These are phyloP conservation scores for Gallinago solitaria DNA, from an alignment of 2,797 vertebrate species.

Conservation along the genomic window DNA sequence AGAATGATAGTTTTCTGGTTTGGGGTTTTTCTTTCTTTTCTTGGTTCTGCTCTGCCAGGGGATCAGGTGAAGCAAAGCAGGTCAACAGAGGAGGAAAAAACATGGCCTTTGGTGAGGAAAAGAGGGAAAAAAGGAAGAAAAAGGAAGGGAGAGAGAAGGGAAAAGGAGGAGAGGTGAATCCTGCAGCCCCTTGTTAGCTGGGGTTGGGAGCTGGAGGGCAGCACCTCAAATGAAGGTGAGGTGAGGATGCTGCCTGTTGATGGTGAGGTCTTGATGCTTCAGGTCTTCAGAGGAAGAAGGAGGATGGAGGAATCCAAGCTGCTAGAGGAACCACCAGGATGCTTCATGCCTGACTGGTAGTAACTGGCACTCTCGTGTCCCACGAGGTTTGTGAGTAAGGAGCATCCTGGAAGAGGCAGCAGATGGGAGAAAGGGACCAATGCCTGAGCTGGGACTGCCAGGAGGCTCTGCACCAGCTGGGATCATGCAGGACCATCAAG, in stretches of 20 bases:
- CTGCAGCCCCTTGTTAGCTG: neutral
- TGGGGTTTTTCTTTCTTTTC: neutral
- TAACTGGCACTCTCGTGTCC: fast-evolving
- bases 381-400: neutral
- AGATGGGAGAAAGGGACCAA: too few species aligned
- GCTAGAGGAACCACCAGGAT: neutral
- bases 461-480: neutral
- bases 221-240: neutral
- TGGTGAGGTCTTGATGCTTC: neutral
- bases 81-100: neutral
- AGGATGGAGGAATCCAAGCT: neutral
- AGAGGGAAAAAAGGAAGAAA: neutral
- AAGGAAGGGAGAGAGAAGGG: neutral
- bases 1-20: neutral
- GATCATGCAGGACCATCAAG: fast-evolving
- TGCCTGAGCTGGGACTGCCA: too few species aligned
- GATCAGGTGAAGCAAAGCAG: neutral
- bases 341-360: fast-evolving
- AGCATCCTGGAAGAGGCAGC: neutral
- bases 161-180: neutral
- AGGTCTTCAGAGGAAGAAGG: neutral
- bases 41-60: neutral
- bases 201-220: neutral
- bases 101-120: neutral
- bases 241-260: neutral